These are phyloP conservation scores for Argya squamiceps DNA, from an alignment of 2,797 vertebrate species.

Conservation along the genomic window DNA sequence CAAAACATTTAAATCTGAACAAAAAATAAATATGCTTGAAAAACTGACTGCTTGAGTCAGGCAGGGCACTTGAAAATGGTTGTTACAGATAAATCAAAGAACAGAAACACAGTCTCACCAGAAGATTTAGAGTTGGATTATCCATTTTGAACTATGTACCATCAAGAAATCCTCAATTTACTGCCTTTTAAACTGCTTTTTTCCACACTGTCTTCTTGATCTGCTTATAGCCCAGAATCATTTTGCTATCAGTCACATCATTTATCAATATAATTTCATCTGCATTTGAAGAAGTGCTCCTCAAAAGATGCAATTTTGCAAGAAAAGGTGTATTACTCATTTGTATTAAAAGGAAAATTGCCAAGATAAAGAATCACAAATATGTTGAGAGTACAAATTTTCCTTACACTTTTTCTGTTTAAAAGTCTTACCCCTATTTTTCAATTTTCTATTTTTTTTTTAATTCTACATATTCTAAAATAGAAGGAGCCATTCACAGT, in stretches of 20 bases:
- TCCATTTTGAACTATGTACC: neutral
- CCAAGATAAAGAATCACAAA: neutral
- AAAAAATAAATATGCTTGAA: neutral
- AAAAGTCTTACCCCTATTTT: neutral
- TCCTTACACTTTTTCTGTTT: no score
- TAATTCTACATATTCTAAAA: neutral
- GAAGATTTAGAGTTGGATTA: neutral
- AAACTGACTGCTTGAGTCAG: neutral
- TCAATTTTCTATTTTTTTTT: neutral
- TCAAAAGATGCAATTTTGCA: neutral
- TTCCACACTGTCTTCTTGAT: neutral
- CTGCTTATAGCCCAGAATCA: neutral
- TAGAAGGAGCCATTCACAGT: neutral
- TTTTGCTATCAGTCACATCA: neutral
- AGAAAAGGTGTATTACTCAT: neutral
- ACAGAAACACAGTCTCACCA: neutral
- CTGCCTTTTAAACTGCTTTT: neutral
- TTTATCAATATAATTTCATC: neutral
- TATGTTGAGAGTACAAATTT: neutral
- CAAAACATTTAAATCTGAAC: neutral
- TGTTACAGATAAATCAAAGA: neutral
- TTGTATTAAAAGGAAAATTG: neutral
- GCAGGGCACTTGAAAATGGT: neutral
- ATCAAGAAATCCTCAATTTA: neutral
- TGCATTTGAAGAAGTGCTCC: neutral